Percentiles rank a stretch among this genome's conserved stretches.
Evolutionary conservation across 2,113 vertebrate genomes (phyloP).

Genomic region (Protobothrops flavoviridis): DNA sequence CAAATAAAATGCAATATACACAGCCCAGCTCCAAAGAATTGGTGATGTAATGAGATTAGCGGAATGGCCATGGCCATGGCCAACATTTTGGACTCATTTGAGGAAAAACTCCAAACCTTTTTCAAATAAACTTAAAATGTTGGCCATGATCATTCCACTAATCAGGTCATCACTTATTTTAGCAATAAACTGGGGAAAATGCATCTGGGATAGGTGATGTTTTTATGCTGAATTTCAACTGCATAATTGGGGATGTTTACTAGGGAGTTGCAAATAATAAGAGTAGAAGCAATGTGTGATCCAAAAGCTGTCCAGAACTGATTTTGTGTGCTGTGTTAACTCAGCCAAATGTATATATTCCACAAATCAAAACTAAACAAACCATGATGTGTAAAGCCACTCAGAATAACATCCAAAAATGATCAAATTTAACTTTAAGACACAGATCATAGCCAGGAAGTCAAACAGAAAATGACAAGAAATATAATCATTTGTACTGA

Average conservation of each 20-base stretch:
- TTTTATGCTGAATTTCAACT: not conserved
- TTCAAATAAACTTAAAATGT: not conserved
- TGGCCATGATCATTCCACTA: not conserved
- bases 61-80: not conserved
- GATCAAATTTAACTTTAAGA: not conserved
- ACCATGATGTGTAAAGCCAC: not conserved
- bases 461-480: not conserved
- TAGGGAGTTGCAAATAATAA: not conserved
- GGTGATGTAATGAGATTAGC: not conserved
- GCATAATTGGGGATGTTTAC: not conserved
- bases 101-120: not conserved
- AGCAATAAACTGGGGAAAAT: not conserved
- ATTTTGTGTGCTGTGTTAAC: not conserved
- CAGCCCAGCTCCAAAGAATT: not conserved
- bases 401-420: not conserved
- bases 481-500: not conserved
- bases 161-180: not conserved
- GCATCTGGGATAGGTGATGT: not conserved
- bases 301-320: not conserved
- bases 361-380: not conserved
- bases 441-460: not conserved
- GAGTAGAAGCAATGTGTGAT: not conserved
- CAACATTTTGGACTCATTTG: not conserved
- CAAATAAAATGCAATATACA: slow-evolving; percentile 48
- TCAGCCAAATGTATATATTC: not conserved